Conservation (phyloP, 2,797 vertebrate genomes). For the Lophius americanus region DNA sequence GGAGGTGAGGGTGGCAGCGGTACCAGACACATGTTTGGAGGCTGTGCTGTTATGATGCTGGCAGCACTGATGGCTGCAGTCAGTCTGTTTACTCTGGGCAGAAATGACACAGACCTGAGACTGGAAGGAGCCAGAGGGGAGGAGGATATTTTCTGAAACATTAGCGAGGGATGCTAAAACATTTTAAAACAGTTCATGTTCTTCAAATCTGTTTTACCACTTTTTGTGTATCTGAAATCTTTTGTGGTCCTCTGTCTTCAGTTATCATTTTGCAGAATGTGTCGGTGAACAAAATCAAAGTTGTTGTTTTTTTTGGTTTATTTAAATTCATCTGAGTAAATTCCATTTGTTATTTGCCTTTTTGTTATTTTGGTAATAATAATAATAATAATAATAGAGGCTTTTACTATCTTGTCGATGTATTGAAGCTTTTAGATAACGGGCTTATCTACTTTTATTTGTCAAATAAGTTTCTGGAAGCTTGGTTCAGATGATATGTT, state of each 20-base stretch:
- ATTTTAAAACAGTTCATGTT: neutral
- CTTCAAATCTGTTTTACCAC: slow-evolving; percentile 24
- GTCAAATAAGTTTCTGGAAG: slow-evolving; percentile 8
- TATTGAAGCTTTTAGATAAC: slow-evolving; percentile 6
- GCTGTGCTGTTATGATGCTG: slow-evolving; percentile 88
- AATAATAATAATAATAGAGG: no score
- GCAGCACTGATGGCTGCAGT: slow-evolving; percentile 89
- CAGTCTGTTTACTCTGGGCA: slow-evolving; percentile 88
- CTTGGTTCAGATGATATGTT: neutral
- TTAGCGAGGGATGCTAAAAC: neutral
- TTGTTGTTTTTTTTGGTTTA: neutral
- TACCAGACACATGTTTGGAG: slow-evolving; percentile 91
- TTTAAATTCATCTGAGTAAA: neutral
- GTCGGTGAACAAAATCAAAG: slow-evolving; percentile 11
- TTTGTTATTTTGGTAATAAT: slow-evolving; percentile 18
- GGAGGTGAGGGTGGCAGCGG: slow-evolving; percentile 87
- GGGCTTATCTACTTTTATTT: slow-evolving; percentile 10
- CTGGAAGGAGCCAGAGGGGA: slow-evolving; percentile 80
- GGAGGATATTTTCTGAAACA: slow-evolving; percentile 62
- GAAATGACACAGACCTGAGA: slow-evolving; percentile 86
- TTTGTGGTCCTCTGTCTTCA: neutral
- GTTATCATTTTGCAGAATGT: slow-evolving; percentile 47
- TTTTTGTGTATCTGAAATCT: slow-evolving; percentile 25
- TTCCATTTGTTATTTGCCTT: slow-evolving; percentile 12
- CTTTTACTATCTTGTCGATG: neutral